Evolutionary conservation across 2,113 vertebrate genomes (phyloP).

Genomic region (Xiphias gladius): DNA sequence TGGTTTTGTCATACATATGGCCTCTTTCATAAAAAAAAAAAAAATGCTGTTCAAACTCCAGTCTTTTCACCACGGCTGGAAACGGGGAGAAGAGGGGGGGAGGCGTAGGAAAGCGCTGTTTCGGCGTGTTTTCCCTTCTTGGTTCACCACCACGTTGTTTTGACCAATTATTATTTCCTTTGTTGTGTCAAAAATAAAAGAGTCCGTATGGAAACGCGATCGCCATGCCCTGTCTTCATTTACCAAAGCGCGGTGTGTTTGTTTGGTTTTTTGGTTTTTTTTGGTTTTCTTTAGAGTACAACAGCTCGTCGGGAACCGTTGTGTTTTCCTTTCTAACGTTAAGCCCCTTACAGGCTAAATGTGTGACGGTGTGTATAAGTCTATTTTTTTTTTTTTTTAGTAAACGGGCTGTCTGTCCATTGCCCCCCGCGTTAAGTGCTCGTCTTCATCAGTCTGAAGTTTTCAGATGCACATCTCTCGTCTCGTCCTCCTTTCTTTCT

Average conservation of each 20-base stretch:
- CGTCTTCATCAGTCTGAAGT: constrained; percentile 74
- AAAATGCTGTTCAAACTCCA: constrained; percentile 69
- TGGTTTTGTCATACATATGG: no score
- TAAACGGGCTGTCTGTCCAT: constrained; percentile 50
- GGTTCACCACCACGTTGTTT: constrained; percentile 86
- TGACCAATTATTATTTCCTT: constrained; percentile 87
- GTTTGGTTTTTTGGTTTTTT: no score
- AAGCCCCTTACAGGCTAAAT: constrained; percentile 53
- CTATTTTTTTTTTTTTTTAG: constrained; percentile 66
- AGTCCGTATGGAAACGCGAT: constrained; percentile 60
- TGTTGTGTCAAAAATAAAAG: constrained; percentile 84
- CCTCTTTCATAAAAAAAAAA: neutral
- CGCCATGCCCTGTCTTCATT: constrained; percentile 7
- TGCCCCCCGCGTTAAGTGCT: constrained; percentile 51
- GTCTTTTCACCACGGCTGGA: constrained; percentile 56
- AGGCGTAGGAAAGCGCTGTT: constrained; percentile 73
- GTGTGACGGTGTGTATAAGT: constrained; percentile 76
- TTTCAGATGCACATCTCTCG: constrained; percentile 70
- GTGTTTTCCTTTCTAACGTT: constrained; percentile 42
- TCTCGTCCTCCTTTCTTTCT: constrained; percentile 72
- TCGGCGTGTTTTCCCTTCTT: constrained; percentile 78
- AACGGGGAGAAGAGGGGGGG: constrained; percentile 53
- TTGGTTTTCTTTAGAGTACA: neutral
- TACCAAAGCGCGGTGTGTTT: neutral
- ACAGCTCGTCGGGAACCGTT: constrained; percentile 4